phyloP scores from a whole-genome alignment of 2,797 vertebrate genomes.

The Thaleichthys pacificus region DNA sequence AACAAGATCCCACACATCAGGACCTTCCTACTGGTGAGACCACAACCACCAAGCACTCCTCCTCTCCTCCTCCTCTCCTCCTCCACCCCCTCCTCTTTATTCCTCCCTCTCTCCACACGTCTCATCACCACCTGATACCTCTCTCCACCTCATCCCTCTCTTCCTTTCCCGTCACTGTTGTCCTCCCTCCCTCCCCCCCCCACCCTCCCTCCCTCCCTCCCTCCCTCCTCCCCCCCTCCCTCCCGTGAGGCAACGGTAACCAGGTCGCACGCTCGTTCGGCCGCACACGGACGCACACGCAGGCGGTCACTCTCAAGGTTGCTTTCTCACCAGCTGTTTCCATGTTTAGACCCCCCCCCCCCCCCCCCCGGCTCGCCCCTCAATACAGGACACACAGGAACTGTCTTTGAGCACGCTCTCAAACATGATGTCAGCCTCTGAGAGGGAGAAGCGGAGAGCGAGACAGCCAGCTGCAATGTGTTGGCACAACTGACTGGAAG shows the following conservation, averaged over 20 bases:
- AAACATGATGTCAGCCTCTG: slow-evolving; percentile 54
- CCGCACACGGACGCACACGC: slow-evolving; percentile 46
- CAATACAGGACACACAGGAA: slow-evolving; percentile 59
- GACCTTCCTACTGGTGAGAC: slow-evolving; percentile 93
- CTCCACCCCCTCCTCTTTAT: too few relatives aligned
- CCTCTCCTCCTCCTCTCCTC: not conserved
- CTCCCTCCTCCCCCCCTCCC: not conserved
- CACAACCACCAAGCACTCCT: not conserved
- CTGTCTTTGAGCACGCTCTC: slow-evolving; percentile 34
- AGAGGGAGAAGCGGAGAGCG: not conserved
- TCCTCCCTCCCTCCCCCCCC: not conserved
- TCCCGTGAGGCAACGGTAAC: slow-evolving; percentile 36
- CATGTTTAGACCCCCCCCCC: slow-evolving; percentile 61
- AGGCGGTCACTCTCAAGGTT: slow-evolving; percentile 56
- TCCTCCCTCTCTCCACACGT: not conserved
- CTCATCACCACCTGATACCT: not conserved
- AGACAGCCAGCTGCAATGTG: slow-evolving; percentile 59
- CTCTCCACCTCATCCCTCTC: not conserved
- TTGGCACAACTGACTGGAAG: slow-evolving; percentile 59
- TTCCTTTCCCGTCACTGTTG: not conserved
- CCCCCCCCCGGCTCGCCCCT: slow-evolving; percentile 38
- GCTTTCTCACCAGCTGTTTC: slow-evolving; percentile 70
- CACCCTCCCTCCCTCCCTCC: too few relatives aligned
- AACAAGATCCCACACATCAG: slow-evolving; percentile 94
- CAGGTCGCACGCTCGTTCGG: slow-evolving; percentile 47